Base-by-base conservation (phyloP, 1,140 invertebrate species). In the Drosophila parabipectinata region DNA sequence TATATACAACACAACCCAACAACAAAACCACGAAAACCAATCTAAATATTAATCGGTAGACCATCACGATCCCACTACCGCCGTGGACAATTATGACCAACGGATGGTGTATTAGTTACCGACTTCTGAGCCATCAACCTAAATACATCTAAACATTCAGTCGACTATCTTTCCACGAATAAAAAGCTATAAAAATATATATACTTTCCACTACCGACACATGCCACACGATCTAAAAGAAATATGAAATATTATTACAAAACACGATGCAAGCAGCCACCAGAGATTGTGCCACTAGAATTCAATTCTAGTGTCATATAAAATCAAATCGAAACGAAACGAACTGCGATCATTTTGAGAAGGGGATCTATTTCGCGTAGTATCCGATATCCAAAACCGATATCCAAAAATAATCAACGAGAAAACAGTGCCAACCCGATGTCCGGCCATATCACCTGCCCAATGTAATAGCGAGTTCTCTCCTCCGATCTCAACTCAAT, bases 21-120 rank as follows among this genome's bases (percentile, higher is more conserved):
- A 47, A 57, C 44, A 57, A 41, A 59, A 66, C 44, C 30, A 76
- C 55, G 26, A 66, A 57, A 60, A 66, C 54, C 41, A 62, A 45
- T 45, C 37, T 30, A 51, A 56, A 60, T 61, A 55, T 44, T 30
- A 64, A 78, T 72, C 47, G 66, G 76, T 90, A 91, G 90, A 83
- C 90, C 88, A 78, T 90, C 90, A 75, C 87, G 90, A 52, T 91
- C 90, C 78, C 88, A 89, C 77, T 91, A 79, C 72, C 90, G 90
- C 64, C 80, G 90, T 78, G 90, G 90, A 74, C 88, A 84, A 54
- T 90, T 91, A 75, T 91, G 88, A 91, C 90, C 87, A 76, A 77
- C 76, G 79, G 61, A 71, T 39, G 90, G 88, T 72, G 79, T 91
- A 71, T 88, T 91, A 74, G 77, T 91, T 52, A 91, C 90, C 75